Evolutionary conservation across 2,113 vertebrate species (phyloP).

Genomic region (Alligator mississippiensis): DNA sequence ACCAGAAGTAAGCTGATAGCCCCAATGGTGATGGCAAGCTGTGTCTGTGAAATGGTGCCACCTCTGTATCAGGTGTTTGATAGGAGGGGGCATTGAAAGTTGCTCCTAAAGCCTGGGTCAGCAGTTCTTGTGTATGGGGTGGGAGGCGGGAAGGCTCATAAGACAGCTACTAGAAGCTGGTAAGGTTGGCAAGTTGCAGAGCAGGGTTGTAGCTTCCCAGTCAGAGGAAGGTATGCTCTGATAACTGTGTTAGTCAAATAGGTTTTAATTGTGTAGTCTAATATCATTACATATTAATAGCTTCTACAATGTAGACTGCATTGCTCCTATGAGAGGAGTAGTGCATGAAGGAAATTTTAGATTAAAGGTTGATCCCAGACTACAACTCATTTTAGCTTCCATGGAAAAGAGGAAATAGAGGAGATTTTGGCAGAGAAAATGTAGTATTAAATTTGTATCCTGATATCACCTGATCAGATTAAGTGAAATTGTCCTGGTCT

Average conservation of each 20-base stretch:
- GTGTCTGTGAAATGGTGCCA: too few species aligned
- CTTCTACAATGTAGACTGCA: fast-evolving
- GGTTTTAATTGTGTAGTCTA: fast-evolving
- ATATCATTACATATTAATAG: neutral
- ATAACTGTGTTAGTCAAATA: neutral
- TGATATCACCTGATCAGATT: neutral
- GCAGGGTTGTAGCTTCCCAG: too few species aligned
- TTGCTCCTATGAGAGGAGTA: neutral
- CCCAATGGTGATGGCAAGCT: too few species aligned
- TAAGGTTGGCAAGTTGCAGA: too few species aligned
- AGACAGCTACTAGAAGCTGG: too few species aligned
- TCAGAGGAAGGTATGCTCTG: too few species aligned
- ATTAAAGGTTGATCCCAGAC: neutral
- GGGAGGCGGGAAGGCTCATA: too few species aligned
- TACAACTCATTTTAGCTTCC: neutral
- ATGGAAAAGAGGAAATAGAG: neutral
- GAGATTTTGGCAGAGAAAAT: neutral
- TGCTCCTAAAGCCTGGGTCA: too few species aligned
- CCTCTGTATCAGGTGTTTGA: too few species aligned
- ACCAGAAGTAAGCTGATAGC: too few species aligned
- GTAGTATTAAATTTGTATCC: neutral
- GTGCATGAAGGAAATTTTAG: neutral
- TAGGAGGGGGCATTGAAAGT: too few species aligned
- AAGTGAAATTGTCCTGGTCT: neutral
- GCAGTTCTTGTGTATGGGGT: too few species aligned